Evolutionary conservation across 2,113 vertebrate genomes (phyloP).

Genomic region (Rhinichthys klamathensis): DNA sequence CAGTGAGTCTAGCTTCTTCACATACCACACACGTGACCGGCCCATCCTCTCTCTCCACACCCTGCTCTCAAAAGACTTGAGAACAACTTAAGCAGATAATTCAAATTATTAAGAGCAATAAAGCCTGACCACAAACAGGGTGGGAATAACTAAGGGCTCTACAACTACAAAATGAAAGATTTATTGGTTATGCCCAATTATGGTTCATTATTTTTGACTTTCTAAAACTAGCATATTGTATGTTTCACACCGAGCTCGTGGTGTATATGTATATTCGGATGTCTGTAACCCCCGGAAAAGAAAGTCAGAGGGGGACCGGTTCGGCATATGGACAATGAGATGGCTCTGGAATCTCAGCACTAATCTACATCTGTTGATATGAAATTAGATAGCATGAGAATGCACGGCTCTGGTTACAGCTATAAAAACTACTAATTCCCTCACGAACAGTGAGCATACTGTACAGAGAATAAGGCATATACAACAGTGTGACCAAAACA

Average conservation of each 20-base stretch:
- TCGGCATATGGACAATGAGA: constrained; percentile 54
- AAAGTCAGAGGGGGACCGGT: not conserved
- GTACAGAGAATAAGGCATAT: not conserved
- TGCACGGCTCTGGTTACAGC: constrained; percentile 31
- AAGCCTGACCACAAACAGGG: not conserved
- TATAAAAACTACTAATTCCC: constrained; percentile 42
- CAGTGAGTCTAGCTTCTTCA: constrained; percentile 74
- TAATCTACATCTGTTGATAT: constrained; percentile 53
- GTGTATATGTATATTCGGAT: not conserved
- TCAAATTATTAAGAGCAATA: constrained; percentile 10
- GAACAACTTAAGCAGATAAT: not conserved
- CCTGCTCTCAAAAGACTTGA: constrained; percentile 12
- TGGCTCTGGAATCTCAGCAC: constrained; percentile 62
- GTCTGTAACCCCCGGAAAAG: not conserved
- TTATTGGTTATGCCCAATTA: not conserved
- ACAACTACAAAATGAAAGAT: not conserved
- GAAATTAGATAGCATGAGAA: constrained; percentile 51
- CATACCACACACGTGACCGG: constrained; percentile 54
- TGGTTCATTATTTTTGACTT: not conserved
- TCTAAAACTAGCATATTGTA: not conserved
- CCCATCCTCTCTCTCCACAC: constrained; percentile 40
- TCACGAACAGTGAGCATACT: not conserved
- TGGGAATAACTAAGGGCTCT: not conserved
- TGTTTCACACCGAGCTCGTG: not conserved
- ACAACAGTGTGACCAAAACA: not conserved